A percentile compares a stretch with the other conserved stretches of the same genome.
Conservation (phyloP, 2,113 vertebrate genomes). For the Zosterops pallidus region DNA sequence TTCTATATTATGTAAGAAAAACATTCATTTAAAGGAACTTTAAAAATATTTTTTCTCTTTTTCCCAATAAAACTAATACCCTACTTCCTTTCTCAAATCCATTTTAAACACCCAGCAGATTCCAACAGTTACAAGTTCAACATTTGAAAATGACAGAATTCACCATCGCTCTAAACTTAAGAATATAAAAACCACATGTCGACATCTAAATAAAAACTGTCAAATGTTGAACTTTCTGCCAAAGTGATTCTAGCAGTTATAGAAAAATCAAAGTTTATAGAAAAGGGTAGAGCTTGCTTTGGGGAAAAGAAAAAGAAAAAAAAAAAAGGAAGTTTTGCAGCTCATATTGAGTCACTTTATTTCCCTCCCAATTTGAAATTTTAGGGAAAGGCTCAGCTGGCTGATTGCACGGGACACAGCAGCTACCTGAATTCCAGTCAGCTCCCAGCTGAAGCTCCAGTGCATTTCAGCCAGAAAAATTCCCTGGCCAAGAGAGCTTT, state of each 20-base stretch:
- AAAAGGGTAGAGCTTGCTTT: neutral
- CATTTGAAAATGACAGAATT: neutral
- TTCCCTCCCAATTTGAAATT: neutral
- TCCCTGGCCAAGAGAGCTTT: neutral
- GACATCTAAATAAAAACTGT: conserved; percentile 20
- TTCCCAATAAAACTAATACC: conserved; percentile 17
- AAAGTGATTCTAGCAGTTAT: neutral
- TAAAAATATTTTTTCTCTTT: neutral
- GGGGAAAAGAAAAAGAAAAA: neutral
- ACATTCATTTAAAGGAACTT: neutral
- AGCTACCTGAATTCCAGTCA: neutral
- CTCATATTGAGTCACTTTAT: neutral
- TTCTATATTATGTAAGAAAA: neutral
- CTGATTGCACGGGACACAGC: neutral
- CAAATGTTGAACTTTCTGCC: neutral
- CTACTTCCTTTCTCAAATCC: conserved; percentile 12
- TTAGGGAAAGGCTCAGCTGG: neutral
- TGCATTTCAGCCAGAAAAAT: neutral
- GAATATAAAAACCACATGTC: neutral
- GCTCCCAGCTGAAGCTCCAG: neutral
- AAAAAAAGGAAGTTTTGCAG: neutral
- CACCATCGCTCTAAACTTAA: neutral
- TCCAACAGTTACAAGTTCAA: conserved; percentile 11
- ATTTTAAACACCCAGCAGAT: conserved; percentile 6
- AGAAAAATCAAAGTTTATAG: conserved; percentile 13